Evolutionary conservation across 2,797 vertebrate species (phyloP).

Genomic region (Labeo calbasu): DNA sequence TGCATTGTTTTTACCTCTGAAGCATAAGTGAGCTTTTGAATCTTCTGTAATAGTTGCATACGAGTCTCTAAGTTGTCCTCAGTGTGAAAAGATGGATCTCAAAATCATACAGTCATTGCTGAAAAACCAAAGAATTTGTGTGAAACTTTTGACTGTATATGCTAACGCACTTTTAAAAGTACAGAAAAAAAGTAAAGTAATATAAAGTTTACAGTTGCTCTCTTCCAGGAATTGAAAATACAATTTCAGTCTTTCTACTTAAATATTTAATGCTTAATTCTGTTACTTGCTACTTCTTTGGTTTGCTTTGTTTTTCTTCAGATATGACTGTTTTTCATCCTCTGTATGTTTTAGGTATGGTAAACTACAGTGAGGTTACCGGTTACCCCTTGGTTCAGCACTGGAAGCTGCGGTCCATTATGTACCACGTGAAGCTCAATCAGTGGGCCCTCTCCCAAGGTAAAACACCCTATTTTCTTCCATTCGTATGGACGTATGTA

Average conservation of each 20-base stretch:
- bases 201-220: not conserved
- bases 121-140: too few species aligned
- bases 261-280: not conserved
- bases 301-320: conserved; percentile 2
- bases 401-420: conserved; percentile 92
- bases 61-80: too few species aligned
- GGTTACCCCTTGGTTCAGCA: conserved; percentile 94
- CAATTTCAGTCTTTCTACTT: not conserved
- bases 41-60: too few species aligned
- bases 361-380: conserved; percentile 97
- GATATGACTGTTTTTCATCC: not conserved
- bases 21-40: too few species aligned
- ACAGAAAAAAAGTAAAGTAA: not conserved
- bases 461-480: conserved; percentile 69
- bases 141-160: not conserved
- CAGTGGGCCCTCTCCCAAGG: conserved; percentile 92
- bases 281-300: not conserved
- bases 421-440: conserved; percentile 94
- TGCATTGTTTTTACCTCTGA: too few species aligned
- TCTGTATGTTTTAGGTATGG: conserved; percentile 85
- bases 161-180: not conserved
- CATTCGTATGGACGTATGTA: conserved; percentile 2
- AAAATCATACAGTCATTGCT: too few species aligned
- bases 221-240: not conserved
- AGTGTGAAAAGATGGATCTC: too few species aligned